Evolutionary conservation across 2,797 vertebrate genomes (phyloP).

Genomic region (Danionella dracula): DNA sequence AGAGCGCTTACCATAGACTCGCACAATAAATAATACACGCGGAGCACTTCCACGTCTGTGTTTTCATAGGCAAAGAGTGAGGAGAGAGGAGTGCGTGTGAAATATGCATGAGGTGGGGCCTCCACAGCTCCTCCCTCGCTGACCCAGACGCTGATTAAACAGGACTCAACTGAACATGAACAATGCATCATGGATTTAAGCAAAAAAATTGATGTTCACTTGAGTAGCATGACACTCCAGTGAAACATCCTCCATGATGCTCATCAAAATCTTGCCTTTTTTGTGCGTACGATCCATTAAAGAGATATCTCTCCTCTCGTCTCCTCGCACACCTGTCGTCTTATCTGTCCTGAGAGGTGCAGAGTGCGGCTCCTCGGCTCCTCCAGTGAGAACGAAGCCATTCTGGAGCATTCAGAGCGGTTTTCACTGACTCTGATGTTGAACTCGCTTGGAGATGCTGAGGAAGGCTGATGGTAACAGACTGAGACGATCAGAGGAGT

Average conservation of each 20-base stretch:
- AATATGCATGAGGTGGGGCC: conserved; percentile 9
- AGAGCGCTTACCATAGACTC: neutral
- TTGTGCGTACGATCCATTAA: too few relatives aligned
- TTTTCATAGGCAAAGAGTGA: neutral
- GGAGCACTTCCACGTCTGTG: neutral
- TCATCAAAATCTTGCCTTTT: too few relatives aligned
- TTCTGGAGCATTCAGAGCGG: neutral
- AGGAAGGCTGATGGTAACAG: conserved; percentile 48
- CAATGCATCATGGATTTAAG: neutral
- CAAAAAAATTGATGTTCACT: neutral
- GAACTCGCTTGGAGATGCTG: conserved; percentile 39
- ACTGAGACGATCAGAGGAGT: conserved; percentile 52
- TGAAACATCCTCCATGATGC: too few relatives aligned
- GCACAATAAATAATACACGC: conserved; percentile 16
- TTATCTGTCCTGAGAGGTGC: conserved; percentile 52
- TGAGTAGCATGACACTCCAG: too few relatives aligned
- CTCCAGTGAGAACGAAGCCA: conserved; percentile 49
- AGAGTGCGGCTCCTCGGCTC: conserved; percentile 21
- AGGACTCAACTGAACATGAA: neutral
- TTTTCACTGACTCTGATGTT: conserved; percentile 39
- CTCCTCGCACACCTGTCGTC: conserved; percentile 14
- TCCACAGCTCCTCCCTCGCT: neutral
- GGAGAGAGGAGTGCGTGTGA: neutral
- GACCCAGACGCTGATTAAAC: neutral
- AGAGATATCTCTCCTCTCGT: neutral